Conservation (phyloP, 2,888 invertebrate species). For the Apamea sordens region DNA sequence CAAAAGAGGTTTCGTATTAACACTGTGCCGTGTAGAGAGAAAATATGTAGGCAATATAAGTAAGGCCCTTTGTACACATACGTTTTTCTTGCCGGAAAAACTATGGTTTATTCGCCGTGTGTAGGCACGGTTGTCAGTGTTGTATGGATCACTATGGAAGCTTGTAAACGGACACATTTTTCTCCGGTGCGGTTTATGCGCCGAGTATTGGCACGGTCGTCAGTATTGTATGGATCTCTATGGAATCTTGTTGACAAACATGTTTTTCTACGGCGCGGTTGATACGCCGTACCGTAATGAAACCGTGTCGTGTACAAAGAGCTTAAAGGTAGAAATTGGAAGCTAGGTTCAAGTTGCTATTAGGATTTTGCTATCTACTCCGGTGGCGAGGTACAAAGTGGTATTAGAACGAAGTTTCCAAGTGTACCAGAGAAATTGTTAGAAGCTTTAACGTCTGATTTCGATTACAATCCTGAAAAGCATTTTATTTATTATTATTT, state of each 20-base stretch:
- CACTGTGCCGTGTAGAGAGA: constrained; percentile 14
- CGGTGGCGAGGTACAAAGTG: constrained; percentile 4
- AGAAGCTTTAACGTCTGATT: constrained; percentile 6
- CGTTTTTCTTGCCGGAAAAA: background rate
- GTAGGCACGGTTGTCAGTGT: background rate
- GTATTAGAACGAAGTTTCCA: constrained; percentile 28
- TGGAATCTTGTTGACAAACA: too few relatives aligned
- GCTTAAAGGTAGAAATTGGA: constrained; percentile 41
- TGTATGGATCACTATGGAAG: background rate
- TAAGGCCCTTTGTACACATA: background rate
- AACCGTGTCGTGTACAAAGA: background rate
- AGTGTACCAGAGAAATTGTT: background rate
- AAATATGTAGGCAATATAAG: background rate
- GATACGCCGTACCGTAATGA: background rate
- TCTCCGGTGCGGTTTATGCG: background rate
- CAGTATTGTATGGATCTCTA: background rate
- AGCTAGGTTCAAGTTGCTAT: constrained; percentile 39
- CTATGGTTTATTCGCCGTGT: too few relatives aligned
- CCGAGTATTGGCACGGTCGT: background rate
- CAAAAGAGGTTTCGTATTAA: constrained; percentile 52
- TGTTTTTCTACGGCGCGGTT: background rate
- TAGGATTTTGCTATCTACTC: constrained; percentile 19
- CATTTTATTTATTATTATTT: too few relatives aligned
- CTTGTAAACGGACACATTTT: too few relatives aligned
- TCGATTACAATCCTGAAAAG: background rate